phyloP scores from a whole-genome alignment of 2,888 invertebrate genomes.

The Cabera pusaria region DNA sequence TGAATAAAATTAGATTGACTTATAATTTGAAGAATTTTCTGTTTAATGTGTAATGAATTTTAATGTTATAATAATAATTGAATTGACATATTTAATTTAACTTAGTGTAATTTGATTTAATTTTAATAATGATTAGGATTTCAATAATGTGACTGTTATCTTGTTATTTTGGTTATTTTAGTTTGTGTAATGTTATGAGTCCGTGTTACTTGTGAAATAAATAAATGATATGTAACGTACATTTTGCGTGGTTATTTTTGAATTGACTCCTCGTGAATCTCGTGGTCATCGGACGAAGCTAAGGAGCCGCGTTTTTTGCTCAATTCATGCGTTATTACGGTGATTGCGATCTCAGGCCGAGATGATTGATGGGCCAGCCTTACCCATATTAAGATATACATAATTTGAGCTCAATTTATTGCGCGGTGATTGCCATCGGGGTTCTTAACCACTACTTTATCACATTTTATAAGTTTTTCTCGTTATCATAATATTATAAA shows the following conservation, averaged over 20 bases:
- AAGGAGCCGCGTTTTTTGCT: slow-evolving; percentile 17
- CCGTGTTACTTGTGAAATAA: too few species aligned
- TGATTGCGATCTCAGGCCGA: slow-evolving; percentile 15
- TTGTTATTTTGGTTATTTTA: background rate
- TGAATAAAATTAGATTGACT: too few species aligned
- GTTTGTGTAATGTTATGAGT: background rate
- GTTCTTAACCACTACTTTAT: slow-evolving; percentile 7
- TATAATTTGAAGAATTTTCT: too few species aligned
- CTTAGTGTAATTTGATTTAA: too few species aligned
- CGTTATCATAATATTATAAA: too few species aligned
- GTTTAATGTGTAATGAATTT: too few species aligned
- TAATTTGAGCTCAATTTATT: slow-evolving; percentile 19
- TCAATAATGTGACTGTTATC: too few species aligned
- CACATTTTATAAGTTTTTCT: too few species aligned
- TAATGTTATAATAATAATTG: too few species aligned
- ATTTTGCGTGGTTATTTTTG: background rate
- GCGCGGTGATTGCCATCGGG: slow-evolving; percentile 11
- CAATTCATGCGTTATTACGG: slow-evolving; percentile 13
- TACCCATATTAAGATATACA: slow-evolving; percentile 18
- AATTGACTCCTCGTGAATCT: slow-evolving; percentile 1
- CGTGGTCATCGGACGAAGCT: slow-evolving; percentile 3
- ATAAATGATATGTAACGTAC: too few species aligned
- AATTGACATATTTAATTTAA: too few species aligned
- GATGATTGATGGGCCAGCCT: slow-evolving; percentile 19
- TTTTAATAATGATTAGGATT: too few species aligned